Base-by-base conservation (phyloP, 23 tunicate genomes). In the Corella eumyota region DNA sequence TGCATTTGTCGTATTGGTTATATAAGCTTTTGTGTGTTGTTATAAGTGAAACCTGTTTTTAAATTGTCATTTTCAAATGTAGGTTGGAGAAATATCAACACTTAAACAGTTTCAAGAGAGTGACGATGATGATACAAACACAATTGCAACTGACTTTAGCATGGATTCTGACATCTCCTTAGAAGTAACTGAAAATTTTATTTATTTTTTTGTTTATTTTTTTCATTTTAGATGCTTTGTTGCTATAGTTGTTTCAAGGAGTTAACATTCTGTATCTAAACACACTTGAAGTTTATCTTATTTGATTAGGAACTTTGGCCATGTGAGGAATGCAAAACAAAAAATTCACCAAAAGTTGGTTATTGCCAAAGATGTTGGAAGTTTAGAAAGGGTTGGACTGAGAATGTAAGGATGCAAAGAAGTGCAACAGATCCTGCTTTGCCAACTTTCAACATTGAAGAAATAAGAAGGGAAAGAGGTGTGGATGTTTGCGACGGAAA, bases 331-430 rank as follows among this genome's bases (percentile, higher is more conserved):
- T 84, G 94, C 54, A 25, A 50, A 17, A 69, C 76, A 32, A 76
- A 48, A 30, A 84, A 84, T 31, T 20, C 73, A 0, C 94, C 94
- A 24, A 84, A 74, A 46, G 72, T 76, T 19, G 73, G 94, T 0
- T 84, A 60, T 49, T 84, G 94, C 55, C 68, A 63, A 29, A 58
- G 94, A 4, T 84, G 94, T 45, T 84, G 94, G 94, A 84, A 75
- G 59, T 35, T 75, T 29, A 38, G 94, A n/a, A 62, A 63, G 54
- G 81, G 76, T 23, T 84, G 94, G 94, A 67, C 59, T 2, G 33
- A 28, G 3, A 36, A 46, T 0, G 32, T 32, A 2, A 26, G 22
- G 15, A 62, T 38, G 13, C 51, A 37, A 25, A 57, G 72, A 20
- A 58, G 73, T 35, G n/a, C 53, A 13, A 75, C 82, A 6, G 72